Base-by-base conservation (phyloP, 2,888 invertebrate genomes). In the Pemphredon lugubris region DNA sequence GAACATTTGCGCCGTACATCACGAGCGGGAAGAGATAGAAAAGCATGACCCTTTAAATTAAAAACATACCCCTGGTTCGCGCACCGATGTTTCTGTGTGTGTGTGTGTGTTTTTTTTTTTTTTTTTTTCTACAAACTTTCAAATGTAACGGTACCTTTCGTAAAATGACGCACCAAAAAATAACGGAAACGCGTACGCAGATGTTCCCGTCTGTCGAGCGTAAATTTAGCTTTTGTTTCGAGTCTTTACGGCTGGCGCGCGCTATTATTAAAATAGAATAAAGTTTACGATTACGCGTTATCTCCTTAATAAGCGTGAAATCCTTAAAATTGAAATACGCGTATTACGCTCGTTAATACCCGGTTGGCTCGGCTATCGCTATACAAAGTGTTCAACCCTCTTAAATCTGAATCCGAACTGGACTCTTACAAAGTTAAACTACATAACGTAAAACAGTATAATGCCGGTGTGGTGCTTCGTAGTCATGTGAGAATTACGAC, bases 381-480 rank as follows among this genome's bases (percentile, higher is more conserved):
- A n/a, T n/a, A n/a, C n/a, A n/a, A n/a, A n/a, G n/a, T n/a, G n/a
- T n/a, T n/a, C n/a, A n/a, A n/a, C n/a, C n/a, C n/a, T n/a, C 16
- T 42, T 26, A 21, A 30, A 20, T 37, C 13, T 2, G 50, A 11
- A 20, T n/a, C 14, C 16, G 13, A 44, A 34, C 50, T 44, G 18
- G 14, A n/a, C 16, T 45, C 21, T 47, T 32, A 11, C 23, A 14
- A 48, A 37, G 34, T 54, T 48, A 42, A 48, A 67, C 32, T 48
- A 37, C 37, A 34, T 40, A n/a, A n/a, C n/a, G n/a, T n/a, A 55
- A 55, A 67, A 55, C 34, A 40, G 30, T 55, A 55, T 21, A 61
- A 61, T 37, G 39, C 40, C 40, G 54, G 6, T 3, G 16, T 3
- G 16, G 26, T 14, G 7, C 9, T 13, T 57, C 21, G 37, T 21